Base-by-base conservation (phyloP, 1,140 invertebrate genomes). In the Leptinotarsa defecta region DNA sequence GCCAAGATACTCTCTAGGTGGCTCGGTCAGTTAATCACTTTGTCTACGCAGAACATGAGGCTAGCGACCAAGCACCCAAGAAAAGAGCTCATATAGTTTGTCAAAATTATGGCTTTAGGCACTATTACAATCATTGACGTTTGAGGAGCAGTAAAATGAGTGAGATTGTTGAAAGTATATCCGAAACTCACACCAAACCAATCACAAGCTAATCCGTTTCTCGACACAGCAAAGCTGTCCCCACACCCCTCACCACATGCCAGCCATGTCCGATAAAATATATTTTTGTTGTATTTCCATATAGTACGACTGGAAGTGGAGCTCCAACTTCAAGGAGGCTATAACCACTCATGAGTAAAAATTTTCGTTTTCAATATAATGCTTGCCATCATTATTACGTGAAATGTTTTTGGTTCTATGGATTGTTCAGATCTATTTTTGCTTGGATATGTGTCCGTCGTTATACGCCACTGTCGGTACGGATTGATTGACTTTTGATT, bases 311-410 rank as follows among this genome's bases (percentile, higher is more conserved):
- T 96, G 94, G 94, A 94, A 94, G 91, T 93, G 94, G 92, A 95
- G 94, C 91, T 91, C 93, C 89, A 93, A 95, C 93, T 96, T 96
- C 94, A 94, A 92, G 91, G 93, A 96, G 91, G 94, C 94, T 88
- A 94, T 96, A 90, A 93, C 90, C 80, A 81, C 83, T 83, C 83
- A 86, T 80, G 85, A 86, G 85, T 86, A 86, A 86, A 74, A 82
- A 77, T 78, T 78, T 81, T 76, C 80, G 79, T 80, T 81, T 83
- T 76, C 62, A 72, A 81, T 79, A 82, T 83, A 83, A 79, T 85
- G 85, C 85, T 84, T 86, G 85, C 84, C 79, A 82, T 77, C 79
- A 81, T 81, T 81, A 57, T 75, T 74, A 62, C 71, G 71, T 73
- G 57, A 73, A 48, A 73, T 73, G 71, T 73, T 73, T 34, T 73